These are phyloP conservation scores for Tylochromis polylepis DNA, from an alignment of 2,113 vertebrate species.

Conservation along the genomic window DNA sequence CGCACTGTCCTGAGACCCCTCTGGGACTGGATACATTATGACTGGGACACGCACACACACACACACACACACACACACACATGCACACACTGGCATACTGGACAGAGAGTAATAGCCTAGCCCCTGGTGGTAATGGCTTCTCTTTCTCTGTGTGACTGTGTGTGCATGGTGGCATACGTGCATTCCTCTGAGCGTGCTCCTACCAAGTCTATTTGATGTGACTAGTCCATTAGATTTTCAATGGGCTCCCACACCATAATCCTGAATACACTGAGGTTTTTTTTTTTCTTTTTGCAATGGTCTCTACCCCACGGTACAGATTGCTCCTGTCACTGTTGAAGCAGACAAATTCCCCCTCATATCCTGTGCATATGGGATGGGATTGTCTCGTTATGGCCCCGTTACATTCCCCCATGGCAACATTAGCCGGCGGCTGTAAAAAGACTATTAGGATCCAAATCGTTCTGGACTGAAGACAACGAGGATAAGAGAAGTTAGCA, in stretches of 20 bases:
- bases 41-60: not conserved
- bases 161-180: slow-evolving; percentile 18
- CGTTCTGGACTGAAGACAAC: slow-evolving; percentile 37
- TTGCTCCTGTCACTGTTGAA: slow-evolving; percentile 61
- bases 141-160: slow-evolving; percentile 18
- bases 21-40: slow-evolving; percentile 48
- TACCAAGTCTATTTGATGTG: slow-evolving; percentile 59
- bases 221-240: slow-evolving; percentile 71
- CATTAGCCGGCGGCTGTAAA: slow-evolving; percentile 66
- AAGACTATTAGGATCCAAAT: slow-evolving; percentile 68
- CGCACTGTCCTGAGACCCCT: slow-evolving; percentile 33
- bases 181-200: slow-evolving; percentile 44
- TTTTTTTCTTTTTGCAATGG: not conserved
- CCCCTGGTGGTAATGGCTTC: slow-evolving; percentile 64
- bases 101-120: slow-evolving; percentile 73
- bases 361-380: slow-evolving; percentile 55
- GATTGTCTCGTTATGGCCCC: slow-evolving; percentile 59
- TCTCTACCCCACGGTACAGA: slow-evolving; percentile 53
- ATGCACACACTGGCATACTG: slow-evolving; percentile 29
- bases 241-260: slow-evolving; percentile 61
- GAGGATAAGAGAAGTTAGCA: slow-evolving; percentile 21
- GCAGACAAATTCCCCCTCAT: slow-evolving; percentile 63
- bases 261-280: slow-evolving; percentile 47
- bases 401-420: slow-evolving; percentile 61
- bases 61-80: slow-evolving; percentile 14